Conservation (phyloP, 2,888 invertebrate species). For the Clusia tigrina region DNA sequence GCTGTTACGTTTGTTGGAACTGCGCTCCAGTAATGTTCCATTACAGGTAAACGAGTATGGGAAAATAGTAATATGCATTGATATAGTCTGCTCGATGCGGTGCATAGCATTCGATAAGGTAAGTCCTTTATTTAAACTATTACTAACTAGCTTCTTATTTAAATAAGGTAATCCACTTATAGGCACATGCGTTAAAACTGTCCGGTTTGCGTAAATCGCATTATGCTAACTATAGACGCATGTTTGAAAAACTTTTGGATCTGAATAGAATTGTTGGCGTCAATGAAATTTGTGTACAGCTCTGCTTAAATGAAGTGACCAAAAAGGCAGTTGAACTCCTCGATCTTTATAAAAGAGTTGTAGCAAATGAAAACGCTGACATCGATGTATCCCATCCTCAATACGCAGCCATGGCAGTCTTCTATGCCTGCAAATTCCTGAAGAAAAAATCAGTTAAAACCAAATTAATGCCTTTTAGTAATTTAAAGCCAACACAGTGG, state of each 20-base stretch:
- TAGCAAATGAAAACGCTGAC: slow-evolving; percentile 62
- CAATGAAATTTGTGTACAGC: slow-evolving; percentile 68
- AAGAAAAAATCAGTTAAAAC: slow-evolving; percentile 69
- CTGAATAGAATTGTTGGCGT: slow-evolving; percentile 68
- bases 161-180: slow-evolving; percentile 40
- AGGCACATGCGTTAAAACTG: slow-evolving; percentile 70
- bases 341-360: slow-evolving; percentile 64
- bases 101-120: slow-evolving; percentile 67
- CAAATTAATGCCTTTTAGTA: slow-evolving; percentile 68
- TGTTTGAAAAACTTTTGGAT: slow-evolving; percentile 70
- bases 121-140: slow-evolving; percentile 14
- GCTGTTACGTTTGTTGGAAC: slow-evolving; percentile 54
- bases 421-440: slow-evolving; percentile 70
- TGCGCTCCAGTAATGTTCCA: slow-evolving; percentile 55
- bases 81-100: slow-evolving; percentile 68
- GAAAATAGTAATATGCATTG: slow-evolving; percentile 70
- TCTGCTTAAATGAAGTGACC: slow-evolving; percentile 66
- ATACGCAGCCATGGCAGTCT: slow-evolving; percentile 72
- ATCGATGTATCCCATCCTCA: slow-evolving; percentile 71
- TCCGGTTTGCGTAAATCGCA: slow-evolving; percentile 68
- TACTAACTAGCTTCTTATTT: too few species aligned
- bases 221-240: slow-evolving; percentile 69
- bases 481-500: slow-evolving; percentile 71
- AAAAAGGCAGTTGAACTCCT: slow-evolving; percentile 68
- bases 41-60: slow-evolving; percentile 68